Evolutionary conservation across 2,888 invertebrate genomes (phyloP).

Genomic region (Pseudolycoriella hygida): DNA sequence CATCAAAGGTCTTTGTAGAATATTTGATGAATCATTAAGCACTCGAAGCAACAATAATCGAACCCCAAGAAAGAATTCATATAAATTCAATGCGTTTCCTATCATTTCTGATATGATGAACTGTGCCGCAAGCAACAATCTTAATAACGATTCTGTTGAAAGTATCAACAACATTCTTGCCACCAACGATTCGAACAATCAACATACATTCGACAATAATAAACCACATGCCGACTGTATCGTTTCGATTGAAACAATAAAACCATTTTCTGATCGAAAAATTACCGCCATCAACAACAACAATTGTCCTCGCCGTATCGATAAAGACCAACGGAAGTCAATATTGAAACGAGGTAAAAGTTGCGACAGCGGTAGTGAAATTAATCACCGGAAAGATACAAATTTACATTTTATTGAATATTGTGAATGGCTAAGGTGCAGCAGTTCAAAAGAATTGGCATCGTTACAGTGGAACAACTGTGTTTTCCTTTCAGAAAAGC

Average conservation of each 20-base stretch:
- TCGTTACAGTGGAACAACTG: conserved; percentile 7
- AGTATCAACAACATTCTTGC: too few species aligned
- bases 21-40: too few species aligned
- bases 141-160: too few species aligned
- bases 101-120: too few species aligned
- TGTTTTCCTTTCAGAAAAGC: background rate
- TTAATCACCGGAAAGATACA: background rate
- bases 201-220: too few species aligned
- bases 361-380: background rate
- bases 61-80: too few species aligned
- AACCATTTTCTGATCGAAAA: background rate
- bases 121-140: too few species aligned
- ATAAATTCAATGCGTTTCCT: too few species aligned
- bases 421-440: conserved; percentile 7
- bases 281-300: background rate
- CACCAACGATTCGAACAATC: too few species aligned
- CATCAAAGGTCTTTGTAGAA: too few species aligned
- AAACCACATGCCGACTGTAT: too few species aligned
- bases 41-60: too few species aligned
- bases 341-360: background rate
- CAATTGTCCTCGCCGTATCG: background rate
- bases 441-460: conserved; percentile 11
- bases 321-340: background rate
- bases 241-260: background rate
- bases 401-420: conserved; percentile 1